Evolutionary conservation across 2,113 vertebrate species (phyloP), one percentile per base, ranked within the genome.

Genomic region (Aegithalos caudatus): DNA sequence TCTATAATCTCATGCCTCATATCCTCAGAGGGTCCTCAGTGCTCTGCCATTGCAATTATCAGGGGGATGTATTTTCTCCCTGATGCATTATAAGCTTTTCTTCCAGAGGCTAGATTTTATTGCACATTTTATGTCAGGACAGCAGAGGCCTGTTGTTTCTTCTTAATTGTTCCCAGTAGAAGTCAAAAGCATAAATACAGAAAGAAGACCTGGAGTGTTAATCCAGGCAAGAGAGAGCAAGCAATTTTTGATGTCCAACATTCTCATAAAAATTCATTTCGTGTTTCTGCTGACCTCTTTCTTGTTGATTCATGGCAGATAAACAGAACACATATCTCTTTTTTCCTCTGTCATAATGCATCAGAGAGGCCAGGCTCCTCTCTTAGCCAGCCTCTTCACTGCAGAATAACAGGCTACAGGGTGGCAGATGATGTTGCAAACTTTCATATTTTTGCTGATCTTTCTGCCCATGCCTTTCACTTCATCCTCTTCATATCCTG

Each of bases 91-190:
- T 62, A 90, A 91, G 38, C 38, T 91, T 87, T 95, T 90, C 81
- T 97, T 96, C 81, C 87, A 97, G 54, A 90, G 66, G 38, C 78
- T 86, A 77, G 90, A 95, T 94, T 94, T 96, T 93, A 95, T 66
- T 91, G 67, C 62, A 66, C 38, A 58, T 91, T 96, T 93, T 94
- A 94, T 85, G 74, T 77, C 62, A 88, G 90, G 71, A 95, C 62
- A 95, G 81, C 62, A 92, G 71, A 90, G 62, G 33, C 50, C 81
- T 12, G 2, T 85, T 92, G 89, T 82, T 92, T 88, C 74, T 79
- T 92, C 51, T 87, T 87, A 91, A 90, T 91, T 90, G 35, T 91
- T 94, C 81, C 78, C 54, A 73, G 66, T 62, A 80, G 81, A 95
- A 95, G 74, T 70, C 35, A 83, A 80, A 95, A 90, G 19, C 37